Evolutionary conservation across 2,113 vertebrate species (phyloP).

Genomic region (Pluvianellus socialis): DNA sequence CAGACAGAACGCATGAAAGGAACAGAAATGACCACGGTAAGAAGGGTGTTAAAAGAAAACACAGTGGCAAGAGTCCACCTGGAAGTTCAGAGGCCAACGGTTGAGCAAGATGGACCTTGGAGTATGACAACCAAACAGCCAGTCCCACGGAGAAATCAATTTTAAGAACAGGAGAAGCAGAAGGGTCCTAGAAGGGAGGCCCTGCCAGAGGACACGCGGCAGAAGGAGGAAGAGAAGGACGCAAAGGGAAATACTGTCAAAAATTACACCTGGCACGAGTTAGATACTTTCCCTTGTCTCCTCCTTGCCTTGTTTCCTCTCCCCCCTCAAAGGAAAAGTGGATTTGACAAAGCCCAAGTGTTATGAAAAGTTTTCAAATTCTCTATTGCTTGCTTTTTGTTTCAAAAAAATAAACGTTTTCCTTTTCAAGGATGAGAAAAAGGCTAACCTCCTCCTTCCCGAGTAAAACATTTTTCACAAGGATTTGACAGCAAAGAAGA

Average conservation of each 20-base stretch:
- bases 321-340: not conserved
- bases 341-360: not conserved
- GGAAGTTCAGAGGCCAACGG: not conserved
- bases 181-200: not conserved
- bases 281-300: not conserved
- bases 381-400: not conserved
- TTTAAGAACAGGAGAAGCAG: not conserved
- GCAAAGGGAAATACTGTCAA: not conserved
- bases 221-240: not conserved
- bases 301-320: not conserved
- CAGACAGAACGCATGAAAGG: not conserved
- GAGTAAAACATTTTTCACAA: not conserved
- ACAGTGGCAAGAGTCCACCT: not conserved
- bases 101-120: not conserved
- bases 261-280: not conserved
- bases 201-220: not conserved
- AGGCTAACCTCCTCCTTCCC: not conserved
- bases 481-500: not conserved
- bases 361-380: not conserved
- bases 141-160: not conserved
- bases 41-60: not conserved
- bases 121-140: not conserved
- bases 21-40: not conserved
- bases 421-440: not conserved
- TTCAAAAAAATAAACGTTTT: not conserved